Conservation (phyloP, 2,797 vertebrate species). For the Intellagama lesueurii region DNA sequence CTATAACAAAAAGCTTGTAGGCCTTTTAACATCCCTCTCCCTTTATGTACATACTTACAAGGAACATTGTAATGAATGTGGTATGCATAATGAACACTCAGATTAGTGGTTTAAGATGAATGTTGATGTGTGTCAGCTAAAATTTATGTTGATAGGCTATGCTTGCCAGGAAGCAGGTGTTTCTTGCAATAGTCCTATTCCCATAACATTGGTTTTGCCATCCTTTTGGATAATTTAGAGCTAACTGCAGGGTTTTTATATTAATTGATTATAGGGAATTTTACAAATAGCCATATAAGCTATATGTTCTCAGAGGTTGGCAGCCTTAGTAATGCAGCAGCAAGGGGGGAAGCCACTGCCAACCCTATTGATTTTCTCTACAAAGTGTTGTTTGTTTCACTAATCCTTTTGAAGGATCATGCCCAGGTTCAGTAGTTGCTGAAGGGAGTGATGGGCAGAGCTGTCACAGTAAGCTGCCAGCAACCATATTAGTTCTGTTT, state of each 20-base stretch:
- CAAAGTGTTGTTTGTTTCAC: not conserved
- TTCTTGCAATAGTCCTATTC: not conserved
- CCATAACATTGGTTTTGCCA: constrained; percentile 31
- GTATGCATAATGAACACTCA: constrained; percentile 16
- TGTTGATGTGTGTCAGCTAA: constrained; percentile 47
- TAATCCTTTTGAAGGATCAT: not conserved
- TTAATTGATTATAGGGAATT: not conserved
- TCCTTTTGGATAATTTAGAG: constrained; percentile 29
- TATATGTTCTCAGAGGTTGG: constrained; percentile 25
- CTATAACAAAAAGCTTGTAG: constrained; percentile 10
- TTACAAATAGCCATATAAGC: constrained; percentile 41
- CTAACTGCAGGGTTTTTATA: constrained; percentile 33
- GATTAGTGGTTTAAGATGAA: constrained; percentile 16
- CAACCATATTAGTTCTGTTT: not conserved
- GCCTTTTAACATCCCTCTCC: constrained; percentile 31
- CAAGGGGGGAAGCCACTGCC: constrained; percentile 8
- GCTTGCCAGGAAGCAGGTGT: constrained; percentile 31
- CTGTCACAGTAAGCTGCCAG: constrained; percentile 16
- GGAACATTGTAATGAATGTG: constrained; percentile 35
- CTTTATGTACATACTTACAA: constrained; percentile 27
- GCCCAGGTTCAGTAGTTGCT: not conserved
- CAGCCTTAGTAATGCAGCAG: not conserved
- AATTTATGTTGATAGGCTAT: constrained; percentile 39
- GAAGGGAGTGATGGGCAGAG: not conserved
- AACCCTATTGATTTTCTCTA: not conserved